Conservation (phyloP, 2,113 vertebrate genomes). For the Galeopterus variegatus region DNA sequence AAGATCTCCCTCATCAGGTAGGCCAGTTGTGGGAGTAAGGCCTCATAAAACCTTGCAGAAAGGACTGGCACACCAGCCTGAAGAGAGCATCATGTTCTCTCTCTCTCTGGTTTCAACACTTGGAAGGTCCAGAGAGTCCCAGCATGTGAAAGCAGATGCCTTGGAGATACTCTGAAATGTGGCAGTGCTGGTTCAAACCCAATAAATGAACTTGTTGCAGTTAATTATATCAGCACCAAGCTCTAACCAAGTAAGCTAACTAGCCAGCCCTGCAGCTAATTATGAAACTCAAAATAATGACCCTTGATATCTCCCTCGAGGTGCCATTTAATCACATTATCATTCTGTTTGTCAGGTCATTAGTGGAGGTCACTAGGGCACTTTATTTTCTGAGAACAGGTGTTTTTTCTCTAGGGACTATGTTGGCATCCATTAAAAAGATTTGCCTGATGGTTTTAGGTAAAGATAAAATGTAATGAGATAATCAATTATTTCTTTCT, state of each 20-base stretch:
- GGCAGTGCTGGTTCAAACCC: not conserved
- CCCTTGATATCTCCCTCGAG: not conserved
- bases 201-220: not conserved
- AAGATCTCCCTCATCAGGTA: not conserved
- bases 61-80: not conserved
- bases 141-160: not conserved
- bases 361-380: not conserved
- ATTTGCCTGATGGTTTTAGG: conserved; percentile 19
- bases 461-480: not conserved
- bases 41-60: not conserved
- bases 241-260: no score
- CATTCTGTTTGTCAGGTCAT: not conserved
- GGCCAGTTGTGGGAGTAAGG: not conserved
- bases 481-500: conserved; percentile 18
- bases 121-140: not conserved
- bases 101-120: not conserved
- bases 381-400: conserved; percentile 5
- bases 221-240: not conserved
- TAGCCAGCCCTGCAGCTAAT: no score
- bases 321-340: not conserved
- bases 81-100: not conserved
- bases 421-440: not conserved
- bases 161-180: not conserved
- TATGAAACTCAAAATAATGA: conserved; percentile 4
- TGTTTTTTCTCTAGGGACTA: conserved; percentile 33